Evolutionary conservation across 2,113 vertebrate species (phyloP).

Genomic region (Alosa alosa): DNA sequence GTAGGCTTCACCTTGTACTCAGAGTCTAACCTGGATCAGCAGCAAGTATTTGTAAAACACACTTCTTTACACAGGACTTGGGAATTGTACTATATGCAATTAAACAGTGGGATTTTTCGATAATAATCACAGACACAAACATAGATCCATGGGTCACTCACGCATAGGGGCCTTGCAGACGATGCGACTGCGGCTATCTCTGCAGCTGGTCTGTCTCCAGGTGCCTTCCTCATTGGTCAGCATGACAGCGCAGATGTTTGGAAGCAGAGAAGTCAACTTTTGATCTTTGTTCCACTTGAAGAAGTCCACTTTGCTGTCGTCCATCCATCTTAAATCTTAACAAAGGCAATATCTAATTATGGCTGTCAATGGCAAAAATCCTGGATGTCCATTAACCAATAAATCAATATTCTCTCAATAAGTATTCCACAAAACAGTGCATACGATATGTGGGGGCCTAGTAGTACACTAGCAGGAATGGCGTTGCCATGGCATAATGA

Average conservation of each 20-base stretch:
- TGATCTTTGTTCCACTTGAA: constrained; percentile 74
- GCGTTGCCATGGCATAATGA: too few species aligned
- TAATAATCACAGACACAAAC: background rate
- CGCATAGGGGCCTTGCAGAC: constrained; percentile 84
- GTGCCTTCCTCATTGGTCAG: constrained; percentile 68
- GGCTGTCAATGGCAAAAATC: background rate
- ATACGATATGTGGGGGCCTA: too few species aligned
- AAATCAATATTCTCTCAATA: too few species aligned
- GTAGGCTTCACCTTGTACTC: background rate
- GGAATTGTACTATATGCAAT: too few species aligned
- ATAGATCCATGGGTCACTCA: constrained; percentile 58
- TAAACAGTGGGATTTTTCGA: too few species aligned
- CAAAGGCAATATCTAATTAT: background rate
- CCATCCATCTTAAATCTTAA: constrained; percentile 68
- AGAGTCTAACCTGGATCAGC: background rate
- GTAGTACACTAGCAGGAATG: too few species aligned
- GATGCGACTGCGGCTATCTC: constrained; percentile 73
- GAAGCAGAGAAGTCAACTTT: background rate
- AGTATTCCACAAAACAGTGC: too few species aligned
- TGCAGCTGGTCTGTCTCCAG: constrained; percentile 80
- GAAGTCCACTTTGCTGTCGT: constrained; percentile 78
- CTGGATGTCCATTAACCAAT: too few species aligned
- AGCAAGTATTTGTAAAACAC: background rate
- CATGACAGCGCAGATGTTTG: constrained; percentile 75
- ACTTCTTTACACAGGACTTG: background rate